Percentiles rank a stretch among this genome's conserved stretches.
Conservation (phyloP, 1,140 invertebrate species). For the Drosophila sechellia region DNA sequence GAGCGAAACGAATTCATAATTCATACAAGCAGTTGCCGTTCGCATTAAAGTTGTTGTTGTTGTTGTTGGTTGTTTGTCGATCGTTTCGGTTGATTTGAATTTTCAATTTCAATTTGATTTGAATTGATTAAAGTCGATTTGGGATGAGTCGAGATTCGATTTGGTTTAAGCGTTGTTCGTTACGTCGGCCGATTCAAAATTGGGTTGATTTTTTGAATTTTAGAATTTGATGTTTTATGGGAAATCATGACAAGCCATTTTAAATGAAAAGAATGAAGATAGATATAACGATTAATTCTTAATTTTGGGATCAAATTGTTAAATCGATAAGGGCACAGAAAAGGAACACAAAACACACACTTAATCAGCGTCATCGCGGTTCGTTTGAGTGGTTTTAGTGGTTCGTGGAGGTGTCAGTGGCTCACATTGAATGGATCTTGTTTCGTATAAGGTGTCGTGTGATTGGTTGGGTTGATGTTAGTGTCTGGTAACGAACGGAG, state of each 20-base stretch:
- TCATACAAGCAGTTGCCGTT: conserved; percentile 78
- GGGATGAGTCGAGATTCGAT: conserved; percentile 31
- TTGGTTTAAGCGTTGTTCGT: conserved; percentile 42
- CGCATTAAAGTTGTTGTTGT: conserved; percentile 69
- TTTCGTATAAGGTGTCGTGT: conserved; percentile 19
- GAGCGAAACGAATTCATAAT: conserved; percentile 68
- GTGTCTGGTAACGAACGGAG: background rate
- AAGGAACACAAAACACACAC: conserved; percentile 52
- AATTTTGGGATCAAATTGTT: conserved; percentile 31
- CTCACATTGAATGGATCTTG: conserved; percentile 17
- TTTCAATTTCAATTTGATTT: conserved; percentile 23
- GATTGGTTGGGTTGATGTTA: conserved; percentile 3
- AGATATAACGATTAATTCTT: conserved; percentile 62
- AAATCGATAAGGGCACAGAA: conserved; percentile 53
- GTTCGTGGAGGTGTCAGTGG: conserved; percentile 10
- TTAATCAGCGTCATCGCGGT: conserved; percentile 32
- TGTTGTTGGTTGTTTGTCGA: conserved; percentile 61
- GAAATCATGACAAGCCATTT: conserved; percentile 62
- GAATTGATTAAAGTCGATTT: conserved; percentile 17
- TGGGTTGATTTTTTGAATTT: conserved; percentile 19
- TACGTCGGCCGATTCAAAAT: conserved; percentile 63
- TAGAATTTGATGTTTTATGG: conserved; percentile 16
- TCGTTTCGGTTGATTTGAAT: conserved; percentile 30
- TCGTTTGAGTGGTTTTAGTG: conserved; percentile 6
- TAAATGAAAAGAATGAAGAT: conserved; percentile 72